Conservation (phyloP, 2,797 vertebrate genomes). For the Limosa lapponica region DNA sequence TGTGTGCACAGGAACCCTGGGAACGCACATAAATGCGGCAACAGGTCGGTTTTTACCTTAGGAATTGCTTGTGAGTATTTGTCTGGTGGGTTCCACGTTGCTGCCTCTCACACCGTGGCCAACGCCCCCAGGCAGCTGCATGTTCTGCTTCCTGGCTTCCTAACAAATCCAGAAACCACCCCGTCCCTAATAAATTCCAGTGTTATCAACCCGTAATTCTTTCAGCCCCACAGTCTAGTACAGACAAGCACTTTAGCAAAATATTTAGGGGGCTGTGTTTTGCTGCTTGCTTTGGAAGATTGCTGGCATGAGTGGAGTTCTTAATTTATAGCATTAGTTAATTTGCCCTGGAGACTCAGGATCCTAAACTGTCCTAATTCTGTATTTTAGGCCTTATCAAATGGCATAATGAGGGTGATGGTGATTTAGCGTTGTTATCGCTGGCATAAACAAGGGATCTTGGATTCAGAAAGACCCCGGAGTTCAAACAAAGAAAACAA, state of each 20-base stretch:
- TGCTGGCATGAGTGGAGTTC: slow-evolving; percentile 20
- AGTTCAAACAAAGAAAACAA: not conserved
- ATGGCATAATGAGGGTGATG: not conserved
- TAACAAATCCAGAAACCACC: not conserved
- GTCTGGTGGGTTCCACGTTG: not conserved
- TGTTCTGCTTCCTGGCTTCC: not conserved
- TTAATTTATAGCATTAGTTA: slow-evolving; percentile 49
- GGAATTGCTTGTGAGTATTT: not conserved
- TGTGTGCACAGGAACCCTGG: not conserved
- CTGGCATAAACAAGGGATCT: not conserved
- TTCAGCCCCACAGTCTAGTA: not conserved
- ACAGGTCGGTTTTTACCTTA: fast-evolving
- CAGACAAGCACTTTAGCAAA: slow-evolving; percentile 24
- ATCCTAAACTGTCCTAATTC: not conserved
- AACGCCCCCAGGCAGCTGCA: not conserved
- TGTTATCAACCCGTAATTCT: slow-evolving; percentile 46
- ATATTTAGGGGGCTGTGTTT: slow-evolving; percentile 25
- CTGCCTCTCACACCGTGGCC: not conserved
- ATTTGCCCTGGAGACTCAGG: not conserved
- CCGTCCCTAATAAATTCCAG: slow-evolving; percentile 46
- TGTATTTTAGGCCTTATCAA: not conserved
- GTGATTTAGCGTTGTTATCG: slow-evolving; percentile 9
- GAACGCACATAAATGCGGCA: fast-evolving
- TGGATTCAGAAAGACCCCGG: not conserved
- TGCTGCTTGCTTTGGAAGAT: slow-evolving; percentile 43